phyloP scores from a whole-genome alignment of 2,113 vertebrate species.

The Tylochromis polylepis region DNA sequence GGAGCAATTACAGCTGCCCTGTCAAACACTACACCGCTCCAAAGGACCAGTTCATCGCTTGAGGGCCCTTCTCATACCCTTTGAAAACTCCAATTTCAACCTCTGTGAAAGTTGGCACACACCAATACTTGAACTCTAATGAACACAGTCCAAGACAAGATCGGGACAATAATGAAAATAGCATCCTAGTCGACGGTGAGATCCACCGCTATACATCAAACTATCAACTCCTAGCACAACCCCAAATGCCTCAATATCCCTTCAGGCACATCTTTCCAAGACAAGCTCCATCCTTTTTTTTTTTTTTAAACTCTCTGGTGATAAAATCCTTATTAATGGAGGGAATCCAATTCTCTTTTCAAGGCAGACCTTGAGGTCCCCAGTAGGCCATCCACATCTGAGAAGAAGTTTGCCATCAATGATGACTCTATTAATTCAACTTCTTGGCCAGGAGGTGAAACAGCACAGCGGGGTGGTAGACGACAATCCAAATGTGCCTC shows the following conservation, averaged over 20 bases:
- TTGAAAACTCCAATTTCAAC: constrained; percentile 44
- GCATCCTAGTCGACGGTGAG: constrained; percentile 20
- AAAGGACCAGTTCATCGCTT: constrained; percentile 52
- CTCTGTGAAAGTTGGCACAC: constrained; percentile 40
- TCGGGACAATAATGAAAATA: constrained; percentile 35
- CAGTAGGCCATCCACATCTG: constrained; percentile 44
- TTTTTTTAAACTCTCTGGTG: constrained; percentile 42
- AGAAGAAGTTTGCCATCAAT: constrained; percentile 17
- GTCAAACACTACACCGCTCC: constrained; percentile 63
- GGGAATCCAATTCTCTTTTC: constrained; percentile 45
- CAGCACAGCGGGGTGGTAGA: neutral
- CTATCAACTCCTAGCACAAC: constrained; percentile 32
- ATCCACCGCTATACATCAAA: constrained; percentile 28
- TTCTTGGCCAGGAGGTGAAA: constrained; percentile 10
- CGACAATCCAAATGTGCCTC: constrained; percentile 17
- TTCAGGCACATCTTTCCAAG: constrained; percentile 29
- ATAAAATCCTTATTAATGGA: constrained; percentile 36
- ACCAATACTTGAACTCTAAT: constrained; percentile 50
- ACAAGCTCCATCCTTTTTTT: constrained; percentile 28
- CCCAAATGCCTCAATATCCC: neutral
- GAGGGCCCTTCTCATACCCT: constrained; percentile 46
- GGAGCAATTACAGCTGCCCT: constrained; percentile 69
- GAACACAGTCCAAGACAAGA: constrained; percentile 31
- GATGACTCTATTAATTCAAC: constrained; percentile 51
- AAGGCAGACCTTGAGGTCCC: constrained; percentile 27